Evolutionary conservation across 2,797 vertebrate species (phyloP).

Genomic region (Hemitrygon akajei): DNA sequence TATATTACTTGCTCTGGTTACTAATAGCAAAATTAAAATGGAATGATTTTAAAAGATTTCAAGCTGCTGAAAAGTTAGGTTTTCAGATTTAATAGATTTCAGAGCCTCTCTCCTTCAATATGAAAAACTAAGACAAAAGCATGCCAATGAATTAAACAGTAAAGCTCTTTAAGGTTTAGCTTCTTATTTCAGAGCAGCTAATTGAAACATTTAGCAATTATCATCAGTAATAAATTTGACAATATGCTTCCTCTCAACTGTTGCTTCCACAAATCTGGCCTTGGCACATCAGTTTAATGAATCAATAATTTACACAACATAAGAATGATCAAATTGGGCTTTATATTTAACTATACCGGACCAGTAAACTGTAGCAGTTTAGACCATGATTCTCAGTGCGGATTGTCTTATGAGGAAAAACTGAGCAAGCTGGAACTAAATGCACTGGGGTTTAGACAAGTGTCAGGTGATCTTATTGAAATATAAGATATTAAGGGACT

Average conservation of each 20-base stretch:
- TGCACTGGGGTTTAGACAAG: too few relatives aligned
- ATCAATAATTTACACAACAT: not conserved
- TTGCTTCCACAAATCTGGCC: constrained; percentile 2
- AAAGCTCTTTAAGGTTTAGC: too few relatives aligned
- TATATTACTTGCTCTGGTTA: not conserved
- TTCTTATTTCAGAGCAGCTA: not conserved
- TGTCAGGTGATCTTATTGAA: too few relatives aligned
- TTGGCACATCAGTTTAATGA: not conserved
- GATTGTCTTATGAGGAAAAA: too few relatives aligned
- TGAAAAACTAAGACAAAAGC: not conserved
- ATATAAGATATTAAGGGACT: too few relatives aligned
- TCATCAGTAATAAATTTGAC: too few relatives aligned
- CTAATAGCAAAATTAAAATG: not conserved
- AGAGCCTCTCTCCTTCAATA: not conserved
- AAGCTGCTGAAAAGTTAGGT: not conserved
- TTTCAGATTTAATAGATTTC: not conserved
- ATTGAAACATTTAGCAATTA: not conserved
- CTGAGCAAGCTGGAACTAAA: too few relatives aligned
- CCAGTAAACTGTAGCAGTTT: too few relatives aligned
- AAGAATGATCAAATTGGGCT: too few relatives aligned
- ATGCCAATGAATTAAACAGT: not conserved
- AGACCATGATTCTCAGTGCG: too few relatives aligned
- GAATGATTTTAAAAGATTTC: not conserved
- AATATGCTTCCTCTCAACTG: not conserved
- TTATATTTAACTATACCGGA: too few relatives aligned